Conservation (phyloP, 2,888 invertebrate genomes). For the Lordiphosa fenestrarum region DNA sequence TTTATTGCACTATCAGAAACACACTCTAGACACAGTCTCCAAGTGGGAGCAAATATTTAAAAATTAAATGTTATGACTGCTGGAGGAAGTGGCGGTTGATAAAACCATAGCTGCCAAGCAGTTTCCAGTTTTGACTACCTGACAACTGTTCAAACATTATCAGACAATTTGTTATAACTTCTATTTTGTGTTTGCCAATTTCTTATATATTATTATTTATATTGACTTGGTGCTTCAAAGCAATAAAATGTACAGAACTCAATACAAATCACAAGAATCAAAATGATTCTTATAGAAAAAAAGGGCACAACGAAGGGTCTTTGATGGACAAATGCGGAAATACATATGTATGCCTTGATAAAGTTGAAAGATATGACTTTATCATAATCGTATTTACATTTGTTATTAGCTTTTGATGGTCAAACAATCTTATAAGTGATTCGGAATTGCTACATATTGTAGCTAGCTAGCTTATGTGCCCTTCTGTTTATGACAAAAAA, state of each 20-base stretch:
- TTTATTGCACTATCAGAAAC: constrained; percentile 51
- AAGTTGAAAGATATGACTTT: too few relatives aligned
- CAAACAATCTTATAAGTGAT: too few relatives aligned
- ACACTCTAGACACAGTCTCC: constrained; percentile 7
- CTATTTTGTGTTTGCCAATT: constrained; percentile 25
- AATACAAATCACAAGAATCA: constrained; percentile 25
- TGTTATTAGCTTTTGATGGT: too few relatives aligned
- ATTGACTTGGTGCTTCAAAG: constrained; percentile 54
- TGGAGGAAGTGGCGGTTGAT: constrained; percentile 9
- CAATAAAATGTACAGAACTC: constrained; percentile 38
- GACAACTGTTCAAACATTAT: constrained; percentile 65
- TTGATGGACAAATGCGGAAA: not conserved
- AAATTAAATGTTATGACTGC: constrained; percentile 9
- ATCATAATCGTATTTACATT: too few relatives aligned
- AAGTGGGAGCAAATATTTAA: constrained; percentile 29
- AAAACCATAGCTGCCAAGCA: not conserved
- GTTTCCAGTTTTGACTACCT: constrained; percentile 38
- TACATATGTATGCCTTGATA: not conserved
- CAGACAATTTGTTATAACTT: constrained; percentile 23
- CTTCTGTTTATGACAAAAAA: too few relatives aligned
- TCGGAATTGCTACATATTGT: too few relatives aligned
- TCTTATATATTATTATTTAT: constrained; percentile 57
- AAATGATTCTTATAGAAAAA: not conserved
- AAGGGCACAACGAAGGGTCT: not conserved
- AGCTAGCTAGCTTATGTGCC: too few relatives aligned